Evolutionary conservation across 2,888 invertebrate genomes (phyloP), one percentile per base, ranked within the genome.

Genomic region (Tridacna crocea): DNA sequence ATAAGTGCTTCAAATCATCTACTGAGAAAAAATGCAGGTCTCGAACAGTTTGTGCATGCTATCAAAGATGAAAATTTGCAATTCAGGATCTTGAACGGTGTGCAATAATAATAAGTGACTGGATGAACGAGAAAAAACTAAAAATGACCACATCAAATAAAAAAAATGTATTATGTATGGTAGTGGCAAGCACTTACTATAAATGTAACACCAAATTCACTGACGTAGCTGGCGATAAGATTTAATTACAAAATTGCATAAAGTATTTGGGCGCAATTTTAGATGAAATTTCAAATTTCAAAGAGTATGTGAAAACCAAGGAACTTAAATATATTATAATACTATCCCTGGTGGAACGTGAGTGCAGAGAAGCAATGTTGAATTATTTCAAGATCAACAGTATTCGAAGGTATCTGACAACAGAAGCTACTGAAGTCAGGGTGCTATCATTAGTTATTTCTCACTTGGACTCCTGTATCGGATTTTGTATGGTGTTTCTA

Each of bases 111-210:
- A 75, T 80, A 22, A 72, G 76, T 51, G 27, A 75, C 27, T 79
- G 74, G 75, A 70, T 79, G 79, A 79, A 79, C 13, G 46, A 51
- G 24, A 75, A 68, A 22, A 79, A 75, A 68, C 70, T 75, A 27
- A 76, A 80, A 76, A 76, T 76, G 80, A 80, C 65, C 27, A 60
- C 77, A 24, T 48, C 77, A 55, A 78, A n/a, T n/a, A 73, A 36
- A 78, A 65, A 6, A 65, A 73, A 51, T 74, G 26, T 48, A 72
- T 72, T 19, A 27, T 61, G 22, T 63, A 27, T 72, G n/a, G 46
- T 11, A 60, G 60, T 60, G 22, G 55, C 2, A 22, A 61, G 22
- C 61, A 72, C n/a, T 27, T 76, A 13, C 10, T n/a, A 27, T 19
- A 66, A 65, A 55, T 76, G 66, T 76, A 27, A 15, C 12, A 76